These are phyloP conservation scores for Pterophyllum scalare DNA, from an alignment of 2,113 vertebrate species.

Conservation along the genomic window DNA sequence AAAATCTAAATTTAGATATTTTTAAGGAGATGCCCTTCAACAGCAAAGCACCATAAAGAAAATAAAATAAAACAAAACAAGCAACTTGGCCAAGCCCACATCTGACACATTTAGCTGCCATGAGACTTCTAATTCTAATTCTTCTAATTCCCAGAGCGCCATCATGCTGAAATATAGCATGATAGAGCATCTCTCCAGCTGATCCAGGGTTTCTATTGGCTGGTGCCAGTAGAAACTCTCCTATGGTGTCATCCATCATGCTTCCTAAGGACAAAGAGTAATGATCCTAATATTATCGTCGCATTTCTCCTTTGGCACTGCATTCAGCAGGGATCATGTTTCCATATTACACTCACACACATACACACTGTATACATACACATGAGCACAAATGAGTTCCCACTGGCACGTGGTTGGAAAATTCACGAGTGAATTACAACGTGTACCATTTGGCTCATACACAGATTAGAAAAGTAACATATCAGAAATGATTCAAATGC, in stretches of 20 bases:
- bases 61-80: not conserved
- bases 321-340: constrained; percentile 18
- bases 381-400: constrained; percentile 16
- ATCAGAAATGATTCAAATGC: not conserved
- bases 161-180: not conserved
- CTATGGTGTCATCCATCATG: not conserved
- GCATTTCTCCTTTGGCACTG: constrained; percentile 15
- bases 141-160: not conserved
- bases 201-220: not conserved
- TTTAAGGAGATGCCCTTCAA: not conserved
- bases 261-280: constrained; percentile 3
- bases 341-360: constrained; percentile 24
- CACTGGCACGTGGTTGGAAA: constrained; percentile 30
- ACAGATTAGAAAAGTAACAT: constrained; percentile 31
- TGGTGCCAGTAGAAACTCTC: not conserved
- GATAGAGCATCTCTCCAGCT: not conserved
- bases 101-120: not conserved
- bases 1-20: not conserved
- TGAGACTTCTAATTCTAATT: not conserved
- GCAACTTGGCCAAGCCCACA: not conserved
- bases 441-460: constrained; percentile 59
- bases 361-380: constrained; percentile 2
- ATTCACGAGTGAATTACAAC: constrained; percentile 17
- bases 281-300: constrained; percentile 24
- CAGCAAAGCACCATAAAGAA: not conserved